Conservation (phyloP, 1,140 invertebrate species). For the Neotoxoptera formosana region DNA sequence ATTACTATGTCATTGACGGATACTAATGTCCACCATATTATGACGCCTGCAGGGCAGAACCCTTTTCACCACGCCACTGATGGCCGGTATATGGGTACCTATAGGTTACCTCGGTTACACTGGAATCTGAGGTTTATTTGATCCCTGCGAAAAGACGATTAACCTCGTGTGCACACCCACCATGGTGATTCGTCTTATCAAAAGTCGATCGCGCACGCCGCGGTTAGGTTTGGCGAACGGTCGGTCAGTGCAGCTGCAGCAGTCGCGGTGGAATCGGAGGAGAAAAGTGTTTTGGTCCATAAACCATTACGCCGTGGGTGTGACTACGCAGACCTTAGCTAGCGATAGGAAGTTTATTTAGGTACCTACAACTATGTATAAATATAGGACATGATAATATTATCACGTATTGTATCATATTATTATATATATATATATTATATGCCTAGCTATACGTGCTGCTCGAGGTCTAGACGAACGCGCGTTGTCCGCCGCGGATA, state of each 20-base stretch:
- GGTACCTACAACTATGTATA: background rate
- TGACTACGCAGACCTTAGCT: background rate
- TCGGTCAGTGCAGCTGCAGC: background rate
- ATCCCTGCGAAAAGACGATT: background rate
- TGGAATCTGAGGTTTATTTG: background rate
- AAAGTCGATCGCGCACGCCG: background rate
- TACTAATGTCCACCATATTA: no score
- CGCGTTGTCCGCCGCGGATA: background rate
- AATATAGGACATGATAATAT: background rate
- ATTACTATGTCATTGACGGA: no score
- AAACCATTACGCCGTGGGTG: background rate
- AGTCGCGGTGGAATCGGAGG: background rate
- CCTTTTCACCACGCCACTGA: no score
- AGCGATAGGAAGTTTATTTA: background rate
- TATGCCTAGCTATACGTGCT: background rate
- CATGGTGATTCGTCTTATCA: background rate
- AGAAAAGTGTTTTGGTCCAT: constrained; percentile 18
- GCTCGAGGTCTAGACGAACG: background rate
- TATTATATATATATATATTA: background rate
- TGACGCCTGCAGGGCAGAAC: no score
- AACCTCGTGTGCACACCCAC: background rate
- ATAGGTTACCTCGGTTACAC: background rate
- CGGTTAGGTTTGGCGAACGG: background rate
- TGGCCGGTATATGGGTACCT: background rate
- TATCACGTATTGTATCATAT: background rate